Evolutionary conservation across 2,797 vertebrate genomes (phyloP), one percentile per base, ranked within the genome.

Genomic region (Myoxocephalus aenaeus): DNA sequence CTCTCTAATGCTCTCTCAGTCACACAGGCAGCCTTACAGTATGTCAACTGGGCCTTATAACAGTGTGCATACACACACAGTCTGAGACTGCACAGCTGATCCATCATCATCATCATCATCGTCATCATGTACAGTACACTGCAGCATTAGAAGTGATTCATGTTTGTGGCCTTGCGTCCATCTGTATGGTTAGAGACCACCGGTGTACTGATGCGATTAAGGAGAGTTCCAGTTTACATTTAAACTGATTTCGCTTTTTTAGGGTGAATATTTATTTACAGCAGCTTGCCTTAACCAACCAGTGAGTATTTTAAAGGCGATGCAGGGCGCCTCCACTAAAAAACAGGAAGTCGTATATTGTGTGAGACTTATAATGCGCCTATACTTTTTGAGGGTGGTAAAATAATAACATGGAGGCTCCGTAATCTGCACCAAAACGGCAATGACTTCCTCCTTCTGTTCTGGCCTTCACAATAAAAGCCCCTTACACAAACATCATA

Each of bases 1-100:
- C 54, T 62, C 78, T 65, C 70, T 61, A 65, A 74, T n/a, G 72
- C 68, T 7, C 44, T 6, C 69, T 85, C 84, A 86, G 85, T 85
- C 85, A 80, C 62, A 77, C 68, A 61, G 67, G 36, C 78, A 4
- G 51, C 17, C 63, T 25, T 32, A 62, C 77, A 63, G 79, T 53
- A 64, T 38, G 83, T 79, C n/a, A 80, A 61, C 18, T 71, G 72
- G 74, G 68, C 62, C 68, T 69, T 17, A 7, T 13, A 53, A 67
- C 29, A 70, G 32, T 34, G 32, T 6, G 53, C 34, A 40, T 51
- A 61, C 32, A 27, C 25, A 27, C 38, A 62, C 14, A 25, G 10
- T 17, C 5, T 0, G 42, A 80, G 53, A 64, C 73, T n/a, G 48
- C 68, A 58, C 64, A 51, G 65, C 57, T 59, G 56, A 76, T 73